These are phyloP conservation scores for Coregonus sp. DNA, from an alignment of 2,797 vertebrate species.

Conservation along the genomic window DNA sequence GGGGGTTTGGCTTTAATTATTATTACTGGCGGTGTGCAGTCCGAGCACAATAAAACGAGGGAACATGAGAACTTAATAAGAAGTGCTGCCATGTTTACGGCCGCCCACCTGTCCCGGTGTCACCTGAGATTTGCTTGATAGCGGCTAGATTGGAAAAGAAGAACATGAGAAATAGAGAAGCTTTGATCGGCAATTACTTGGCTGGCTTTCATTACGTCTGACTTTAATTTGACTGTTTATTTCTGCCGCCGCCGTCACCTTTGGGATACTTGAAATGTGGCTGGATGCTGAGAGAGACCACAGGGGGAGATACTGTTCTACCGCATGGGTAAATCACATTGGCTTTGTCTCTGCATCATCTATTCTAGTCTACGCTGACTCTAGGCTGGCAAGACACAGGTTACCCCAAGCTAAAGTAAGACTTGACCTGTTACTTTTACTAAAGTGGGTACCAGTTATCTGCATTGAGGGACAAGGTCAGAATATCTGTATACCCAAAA, in stretches of 20 bases:
- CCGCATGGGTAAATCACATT: too few species aligned
- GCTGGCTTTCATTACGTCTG: conserved; percentile 55
- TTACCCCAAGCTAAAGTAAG: too few species aligned
- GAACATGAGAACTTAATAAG: conserved; percentile 74
- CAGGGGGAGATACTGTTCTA: too few species aligned
- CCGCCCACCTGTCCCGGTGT: conserved; percentile 53
- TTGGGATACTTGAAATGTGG: conserved; percentile 9
- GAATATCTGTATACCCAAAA: too few species aligned
- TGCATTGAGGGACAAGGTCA: too few species aligned
- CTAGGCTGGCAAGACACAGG: too few species aligned
- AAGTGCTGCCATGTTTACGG: conserved; percentile 67
- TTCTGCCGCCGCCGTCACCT: conserved; percentile 35
- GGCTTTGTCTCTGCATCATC: too few species aligned
- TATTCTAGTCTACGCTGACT: too few species aligned
- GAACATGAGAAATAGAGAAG: conserved; percentile 64
- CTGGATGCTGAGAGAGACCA: conserved; percentile 9
- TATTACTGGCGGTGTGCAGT: conserved; percentile 62
- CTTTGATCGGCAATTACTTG: conserved; percentile 56
- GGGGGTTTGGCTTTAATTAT: conserved; percentile 70
- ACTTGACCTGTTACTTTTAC: too few species aligned
- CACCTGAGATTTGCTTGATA: conserved; percentile 72
- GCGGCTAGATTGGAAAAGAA: conserved; percentile 60
- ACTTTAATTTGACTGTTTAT: conserved; percentile 54
- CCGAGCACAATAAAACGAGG: conserved; percentile 67
- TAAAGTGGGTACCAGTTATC: too few species aligned